phyloP scores from a whole-genome alignment of 2,888 invertebrate species.

The Zygogramma bicolorata region DNA sequence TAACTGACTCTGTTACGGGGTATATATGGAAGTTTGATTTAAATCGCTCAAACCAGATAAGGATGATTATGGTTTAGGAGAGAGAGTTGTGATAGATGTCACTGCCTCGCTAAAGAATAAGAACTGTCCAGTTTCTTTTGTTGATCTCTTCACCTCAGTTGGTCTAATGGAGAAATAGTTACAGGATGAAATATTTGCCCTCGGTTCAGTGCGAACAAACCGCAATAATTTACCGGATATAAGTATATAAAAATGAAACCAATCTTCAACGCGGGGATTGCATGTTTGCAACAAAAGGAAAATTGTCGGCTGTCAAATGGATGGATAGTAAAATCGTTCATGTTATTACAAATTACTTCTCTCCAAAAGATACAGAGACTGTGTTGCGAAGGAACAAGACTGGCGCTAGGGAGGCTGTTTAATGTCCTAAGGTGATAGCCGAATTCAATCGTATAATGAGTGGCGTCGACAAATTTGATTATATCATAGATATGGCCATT shows the following conservation, averaged over 20 bases:
- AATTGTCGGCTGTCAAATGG: slow-evolving; percentile 31
- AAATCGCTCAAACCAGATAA: slow-evolving; percentile 47
- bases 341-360: background rate
- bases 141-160: slow-evolving; percentile 39
- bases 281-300: slow-evolving; percentile 39
- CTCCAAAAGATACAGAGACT: background rate
- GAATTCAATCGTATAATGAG: slow-evolving; percentile 25
- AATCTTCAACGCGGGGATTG: slow-evolving; percentile 39
- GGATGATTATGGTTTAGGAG: slow-evolving; percentile 22
- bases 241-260: too few species aligned
- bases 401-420: background rate
- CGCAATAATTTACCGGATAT: slow-evolving; percentile 39
- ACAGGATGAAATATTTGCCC: slow-evolving; percentile 38
- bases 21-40: slow-evolving; percentile 52
- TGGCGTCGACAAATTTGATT: slow-evolving; percentile 26
- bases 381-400: background rate
- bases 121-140: slow-evolving; percentile 15
- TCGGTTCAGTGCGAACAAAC: slow-evolving; percentile 43
- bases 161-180: slow-evolving; percentile 39
- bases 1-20: slow-evolving; percentile 30
- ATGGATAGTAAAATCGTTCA: slow-evolving; percentile 41
- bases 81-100: slow-evolving; percentile 27
- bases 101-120: slow-evolving; percentile 5
- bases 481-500: slow-evolving; percentile 15
- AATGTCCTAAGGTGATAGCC: slow-evolving; percentile 16